Evolutionary conservation across 2,113 vertebrate genomes (phyloP), one percentile per base, ranked within the genome.

Genomic region (Hydropotes inermis): DNA sequence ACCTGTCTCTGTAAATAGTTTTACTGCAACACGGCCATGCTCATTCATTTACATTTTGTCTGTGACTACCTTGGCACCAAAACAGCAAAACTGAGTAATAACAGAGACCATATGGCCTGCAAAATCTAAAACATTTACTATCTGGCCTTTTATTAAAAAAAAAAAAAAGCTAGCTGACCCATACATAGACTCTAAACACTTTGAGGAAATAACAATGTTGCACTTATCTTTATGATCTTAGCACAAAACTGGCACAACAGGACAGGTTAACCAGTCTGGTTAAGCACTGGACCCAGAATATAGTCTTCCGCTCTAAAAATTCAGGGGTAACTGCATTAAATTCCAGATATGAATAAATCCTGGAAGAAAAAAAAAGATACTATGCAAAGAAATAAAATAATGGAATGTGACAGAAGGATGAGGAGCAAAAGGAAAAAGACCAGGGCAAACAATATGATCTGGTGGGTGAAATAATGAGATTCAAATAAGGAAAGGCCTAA

Each of bases 311-410:
- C 15, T 97, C 82, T 43, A 95, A 93, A 60, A 85, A 54, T 14
- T 95, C 21, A 90, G 4, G 17, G 25, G 10, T 25, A 52, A 94
- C 21, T 76, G 17, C n/a, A 84, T 54, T 74, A 85, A 90, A 57
- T 64, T 79, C 47, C 17, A n/a, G 39, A 94, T 39, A 27, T 90
- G 7, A 96, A 58, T 6, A 96, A 64, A 43, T 30, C 45, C 36
- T 86, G 13, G 12, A 83, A 95, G 79, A 21, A 89, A 15, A 47
- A 74, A 76, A 88, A 52, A 96, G 47, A 89, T 5, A 86, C 13
- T 47, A 64, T 54, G 47, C 52, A 78, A 94, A 89, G 55, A 92
- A 84, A 97, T 57, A 58, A 97, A 97, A 52, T 81, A 74, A 36
- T 27, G 30, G 12, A 47, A 86, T 82, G 54, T 55, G 21, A 82